Evolutionary conservation across 2,797 vertebrate species (phyloP), one percentile per base, ranked within the genome.

Genomic region (Pelochelys cantorii): DNA sequence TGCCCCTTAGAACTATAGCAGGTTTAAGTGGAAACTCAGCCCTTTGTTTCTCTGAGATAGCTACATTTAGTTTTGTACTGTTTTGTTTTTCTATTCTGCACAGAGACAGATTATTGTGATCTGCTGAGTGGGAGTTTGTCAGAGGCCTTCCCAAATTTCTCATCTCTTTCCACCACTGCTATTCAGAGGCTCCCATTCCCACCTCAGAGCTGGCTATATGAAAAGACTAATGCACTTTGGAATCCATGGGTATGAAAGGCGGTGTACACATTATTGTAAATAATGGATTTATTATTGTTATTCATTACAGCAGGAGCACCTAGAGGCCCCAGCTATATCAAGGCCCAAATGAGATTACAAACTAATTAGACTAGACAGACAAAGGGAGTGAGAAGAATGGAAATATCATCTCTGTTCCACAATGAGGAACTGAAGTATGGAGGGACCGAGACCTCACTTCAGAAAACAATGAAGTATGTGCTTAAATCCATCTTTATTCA

Each of bases 11-110:
- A 84, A 5, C 11, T 14, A 17, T 34, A 54, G 23, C 13, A 90
- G n/a, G 2, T 78, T 81, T 95, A 48, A 48, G 85, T 59, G 86
- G 74, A 92, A 95, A 88, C 4, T 86, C 13, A 78, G 1, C 68
- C 3, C 11, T 93, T 92, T 74, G 52, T 85, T 88, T 34, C 79
- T 23, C 59, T 95, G 71, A 65, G 88, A 53, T 4, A 2, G 85
- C 93, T 87, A 84, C 54, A 79, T 13, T 1, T 17, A 52, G 54
- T 85, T 93, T n/a, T 59, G 62, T 80, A 18, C 6, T 85, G 83
- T 48, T 77, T 71, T 83, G 22, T 92, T 89, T 91, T 93, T 89
- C 53, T 52, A 71, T 11, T 81, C 85, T 91, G 5, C 20, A 48
- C 42, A 48, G 42, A 48, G 42, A 48, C 8, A 48, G 42, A 48